Conservation (phyloP, 2,888 invertebrate species). For the Nomada hirtipes region DNA sequence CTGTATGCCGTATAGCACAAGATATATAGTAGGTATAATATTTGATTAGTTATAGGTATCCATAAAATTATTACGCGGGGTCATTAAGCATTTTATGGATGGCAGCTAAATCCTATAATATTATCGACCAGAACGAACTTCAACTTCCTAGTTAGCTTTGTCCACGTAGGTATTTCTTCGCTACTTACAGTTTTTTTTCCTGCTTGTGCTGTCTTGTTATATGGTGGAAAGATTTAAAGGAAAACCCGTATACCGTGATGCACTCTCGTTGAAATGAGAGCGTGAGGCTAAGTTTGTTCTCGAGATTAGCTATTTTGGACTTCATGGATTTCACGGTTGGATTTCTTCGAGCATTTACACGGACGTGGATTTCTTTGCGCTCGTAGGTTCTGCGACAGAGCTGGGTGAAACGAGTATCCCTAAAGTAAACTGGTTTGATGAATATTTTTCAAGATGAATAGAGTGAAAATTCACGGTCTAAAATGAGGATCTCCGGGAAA, state of each 20-base stretch:
- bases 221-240: background rate
- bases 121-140: no score
- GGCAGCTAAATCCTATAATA: no score
- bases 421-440: background rate
- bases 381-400: background rate
- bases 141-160: no score
- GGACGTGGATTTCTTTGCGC: background rate
- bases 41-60: no score
- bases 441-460: background rate
- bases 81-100: no score
- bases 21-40: no score
- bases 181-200: background rate
- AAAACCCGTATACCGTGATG: background rate
- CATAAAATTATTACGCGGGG: no score
- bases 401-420: background rate
- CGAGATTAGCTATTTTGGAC: slow-evolving; percentile 6
- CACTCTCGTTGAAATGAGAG: background rate
- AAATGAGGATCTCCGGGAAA: background rate
- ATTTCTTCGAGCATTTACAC: slow-evolving; percentile 5
- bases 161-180: no score
- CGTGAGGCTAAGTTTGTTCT: background rate
- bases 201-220: background rate
- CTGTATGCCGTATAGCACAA: no score
- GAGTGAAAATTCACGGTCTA: no score
- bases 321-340: background rate